Evolutionary conservation across 2,888 invertebrate species (phyloP).

Genomic region (Pyrrhosoma nymphula): DNA sequence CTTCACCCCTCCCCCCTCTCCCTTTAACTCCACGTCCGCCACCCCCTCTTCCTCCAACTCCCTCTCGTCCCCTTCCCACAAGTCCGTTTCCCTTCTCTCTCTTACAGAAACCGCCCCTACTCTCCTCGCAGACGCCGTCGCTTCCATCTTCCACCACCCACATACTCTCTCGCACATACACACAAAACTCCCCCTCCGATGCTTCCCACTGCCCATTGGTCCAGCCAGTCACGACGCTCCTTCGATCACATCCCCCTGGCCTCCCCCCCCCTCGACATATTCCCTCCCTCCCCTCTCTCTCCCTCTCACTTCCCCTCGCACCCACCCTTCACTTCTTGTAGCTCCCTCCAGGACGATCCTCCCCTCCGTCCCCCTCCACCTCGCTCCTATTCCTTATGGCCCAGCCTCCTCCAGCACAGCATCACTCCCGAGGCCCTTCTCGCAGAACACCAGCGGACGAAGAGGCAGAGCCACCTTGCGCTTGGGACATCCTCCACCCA

Average conservation of each 20-base stretch:
- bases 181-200: constrained; percentile 48
- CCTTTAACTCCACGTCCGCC: no score
- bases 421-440: constrained; percentile 28
- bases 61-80: not conserved
- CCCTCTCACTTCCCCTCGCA: not conserved
- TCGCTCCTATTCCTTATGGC: not conserved
- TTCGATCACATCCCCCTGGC: constrained; percentile 59
- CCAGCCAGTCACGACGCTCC: constrained; percentile 63
- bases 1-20: not conserved
- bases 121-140: constrained; percentile 28
- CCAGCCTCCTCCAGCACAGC: not conserved
- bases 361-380: not conserved
- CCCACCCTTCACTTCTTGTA: not conserved
- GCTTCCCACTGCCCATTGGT: constrained; percentile 64
- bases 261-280: not conserved
- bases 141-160: constrained; percentile 39
- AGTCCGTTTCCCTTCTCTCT: no score
- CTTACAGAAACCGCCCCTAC: not conserved
- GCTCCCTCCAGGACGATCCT: not conserved
- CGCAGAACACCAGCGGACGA: constrained; percentile 16
- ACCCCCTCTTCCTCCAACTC: not conserved
- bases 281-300: not conserved
- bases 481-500: constrained; percentile 40
- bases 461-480: constrained; percentile 46
- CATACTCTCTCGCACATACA: not conserved